Percentiles rank a stretch among this genome's conserved stretches.
Evolutionary conservation across 2,888 invertebrate genomes (phyloP).

Genomic region (Perizoma affinitatum): DNA sequence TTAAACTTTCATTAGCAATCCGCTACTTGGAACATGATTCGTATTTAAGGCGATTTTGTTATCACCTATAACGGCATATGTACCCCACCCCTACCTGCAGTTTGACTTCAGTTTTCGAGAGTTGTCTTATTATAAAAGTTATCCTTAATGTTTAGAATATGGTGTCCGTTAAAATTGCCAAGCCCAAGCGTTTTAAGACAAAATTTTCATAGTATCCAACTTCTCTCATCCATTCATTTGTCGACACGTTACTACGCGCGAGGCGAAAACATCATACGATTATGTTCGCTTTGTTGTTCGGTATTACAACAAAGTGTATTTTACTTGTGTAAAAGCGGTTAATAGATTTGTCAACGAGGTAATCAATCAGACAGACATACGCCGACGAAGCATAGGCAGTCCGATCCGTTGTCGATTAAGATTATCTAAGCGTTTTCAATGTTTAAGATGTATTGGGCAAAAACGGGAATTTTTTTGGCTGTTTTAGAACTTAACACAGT

Average conservation of each 20-base stretch:
- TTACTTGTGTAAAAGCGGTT: constrained; percentile 18
- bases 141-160: no score
- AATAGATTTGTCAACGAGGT: constrained; percentile 25
- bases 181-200: no score
- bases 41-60: no score
- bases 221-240: constrained; percentile 17
- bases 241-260: constrained; percentile 18
- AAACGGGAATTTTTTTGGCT: background rate
- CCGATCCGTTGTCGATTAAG: constrained; percentile 23
- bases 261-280: constrained; percentile 17
- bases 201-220: background rate
- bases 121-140: no score
- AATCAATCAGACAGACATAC: constrained; percentile 32
- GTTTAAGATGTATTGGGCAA: constrained; percentile 3
- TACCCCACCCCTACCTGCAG: no score
- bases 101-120: no score
- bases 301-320: constrained; percentile 15
- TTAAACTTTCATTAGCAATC: no score
- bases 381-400: constrained; percentile 23
- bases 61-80: no score
- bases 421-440: constrained; percentile 17
- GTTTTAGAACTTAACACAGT: no score
- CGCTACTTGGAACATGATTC: no score
- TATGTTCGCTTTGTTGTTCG: no score
- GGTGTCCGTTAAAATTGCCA: no score